Conservation (phyloP, 2,888 invertebrate species). For the Empis stercorea region DNA sequence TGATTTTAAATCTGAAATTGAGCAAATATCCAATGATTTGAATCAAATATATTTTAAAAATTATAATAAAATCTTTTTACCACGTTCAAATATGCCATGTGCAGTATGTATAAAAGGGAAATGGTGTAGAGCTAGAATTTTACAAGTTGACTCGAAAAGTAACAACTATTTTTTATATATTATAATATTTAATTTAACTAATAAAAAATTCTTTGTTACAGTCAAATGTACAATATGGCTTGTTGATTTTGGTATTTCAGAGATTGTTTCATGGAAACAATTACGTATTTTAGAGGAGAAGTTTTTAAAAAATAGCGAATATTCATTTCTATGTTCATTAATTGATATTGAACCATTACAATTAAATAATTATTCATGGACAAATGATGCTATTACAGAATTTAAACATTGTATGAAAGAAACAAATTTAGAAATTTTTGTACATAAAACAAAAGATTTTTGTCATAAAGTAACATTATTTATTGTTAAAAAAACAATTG, state of each 20-base stretch:
- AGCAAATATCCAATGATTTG: constrained; percentile 13
- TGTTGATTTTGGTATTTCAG: constrained; percentile 47
- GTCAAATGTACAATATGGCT: constrained; percentile 23
- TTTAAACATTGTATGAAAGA: constrained; percentile 29
- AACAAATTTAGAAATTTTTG: constrained; percentile 32
- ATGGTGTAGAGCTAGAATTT: constrained; percentile 28
- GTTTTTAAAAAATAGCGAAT: constrained; percentile 18
- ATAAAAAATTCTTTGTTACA: constrained; percentile 7
- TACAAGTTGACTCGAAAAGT: constrained; percentile 22
- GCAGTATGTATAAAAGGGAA: constrained; percentile 17
- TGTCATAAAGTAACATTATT: constrained; percentile 35
- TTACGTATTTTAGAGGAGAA: constrained; percentile 39
- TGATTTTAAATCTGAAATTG: constrained; percentile 13
- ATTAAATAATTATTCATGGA: constrained; percentile 31
- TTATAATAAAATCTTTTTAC: constrained; percentile 30
- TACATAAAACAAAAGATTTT: constrained; percentile 21
- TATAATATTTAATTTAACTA: background rate
- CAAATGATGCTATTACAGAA: constrained; percentile 23
- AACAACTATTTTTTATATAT: too few relatives aligned
- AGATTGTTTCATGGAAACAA: constrained; percentile 38
- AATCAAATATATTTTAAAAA: constrained; percentile 16
- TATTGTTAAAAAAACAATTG: constrained; percentile 24
- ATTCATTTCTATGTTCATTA: constrained; percentile 25
- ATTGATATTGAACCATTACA: constrained; percentile 37
- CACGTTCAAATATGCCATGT: constrained; percentile 22